Conservation (phyloP, 1,140 invertebrate species). For the Gonioctena quinquepunctata region DNA sequence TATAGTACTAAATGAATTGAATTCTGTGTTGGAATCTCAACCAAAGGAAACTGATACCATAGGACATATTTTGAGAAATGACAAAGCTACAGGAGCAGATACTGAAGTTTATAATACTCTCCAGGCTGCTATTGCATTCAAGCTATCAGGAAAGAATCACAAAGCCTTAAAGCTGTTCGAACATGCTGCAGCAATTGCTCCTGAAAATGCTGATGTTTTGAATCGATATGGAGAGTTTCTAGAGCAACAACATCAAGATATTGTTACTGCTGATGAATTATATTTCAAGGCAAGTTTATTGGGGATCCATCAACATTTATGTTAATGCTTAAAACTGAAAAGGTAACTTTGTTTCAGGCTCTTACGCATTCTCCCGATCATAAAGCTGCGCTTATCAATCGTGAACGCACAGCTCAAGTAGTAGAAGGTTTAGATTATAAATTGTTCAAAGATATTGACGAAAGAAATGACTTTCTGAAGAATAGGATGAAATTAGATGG, state of each 20-base stretch:
- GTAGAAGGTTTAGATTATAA: slow-evolving; percentile 89
- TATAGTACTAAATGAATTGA: slow-evolving; percentile 38
- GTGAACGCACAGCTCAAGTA: slow-evolving; percentile 80
- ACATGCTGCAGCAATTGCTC: slow-evolving; percentile 88
- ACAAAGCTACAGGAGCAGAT: slow-evolving; percentile 26
- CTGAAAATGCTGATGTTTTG: slow-evolving; percentile 89
- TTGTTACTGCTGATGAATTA: slow-evolving; percentile 87
- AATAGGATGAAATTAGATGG: slow-evolving; percentile 79
- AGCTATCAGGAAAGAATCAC: slow-evolving; percentile 76
- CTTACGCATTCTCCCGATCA: slow-evolving; percentile 83
- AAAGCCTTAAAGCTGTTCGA: slow-evolving; percentile 88
- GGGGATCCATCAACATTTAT: too few relatives aligned
- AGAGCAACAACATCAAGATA: slow-evolving; percentile 82
- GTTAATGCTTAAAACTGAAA: too few relatives aligned
- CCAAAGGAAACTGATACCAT: slow-evolving; percentile 16
- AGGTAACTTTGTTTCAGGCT: slow-evolving; percentile 62
- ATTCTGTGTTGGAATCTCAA: slow-evolving; percentile 32
- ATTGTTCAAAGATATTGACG: slow-evolving; percentile 80
- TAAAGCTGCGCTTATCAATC: slow-evolving; percentile 76
- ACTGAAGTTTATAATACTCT: slow-evolving; percentile 82
- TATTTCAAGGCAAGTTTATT: slow-evolving; percentile 63
- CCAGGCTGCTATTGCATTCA: slow-evolving; percentile 83
- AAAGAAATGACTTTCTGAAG: slow-evolving; percentile 80
- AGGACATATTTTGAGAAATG: slow-evolving; percentile 2
- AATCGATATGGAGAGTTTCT: slow-evolving; percentile 93